Base-by-base conservation (phyloP, 2,888 invertebrate genomes). In the Gari tellinella region DNA sequence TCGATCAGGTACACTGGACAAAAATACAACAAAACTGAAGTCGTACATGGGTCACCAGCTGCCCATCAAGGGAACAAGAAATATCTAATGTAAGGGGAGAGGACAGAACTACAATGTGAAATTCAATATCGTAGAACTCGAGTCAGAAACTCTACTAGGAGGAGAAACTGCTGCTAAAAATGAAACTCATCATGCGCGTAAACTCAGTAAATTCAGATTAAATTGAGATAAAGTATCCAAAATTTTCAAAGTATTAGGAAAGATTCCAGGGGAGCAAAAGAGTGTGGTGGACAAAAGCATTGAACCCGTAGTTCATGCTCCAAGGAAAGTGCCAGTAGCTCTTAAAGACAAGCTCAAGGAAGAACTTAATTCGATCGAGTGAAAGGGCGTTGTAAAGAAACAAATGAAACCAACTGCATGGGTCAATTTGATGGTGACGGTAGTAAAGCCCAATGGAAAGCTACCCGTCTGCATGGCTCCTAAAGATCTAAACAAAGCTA, bases 341-440 rank as follows among this genome's bases (percentile, higher is more conserved):
- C 38, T 82, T 8, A 53, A 55, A 38, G 65, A 66, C 3, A 66
- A 62, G 48, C 41, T 81, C 7, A 60, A 62, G 21, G 64, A 67
- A 23, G 63, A 78, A 62, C 57, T 81, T 4, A 23, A 70, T 8
- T 21, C 61, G 21, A 53, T 81, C 62, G 70, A 62, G 49, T 5
- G 21, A 41, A 21, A 40, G 1, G 66, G 61, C 7, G 57, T 78
- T 10, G 78, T 81, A 37, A 49, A 23, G 12, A 61, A 48, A 67
- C 69, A 72, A 40, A 55, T 40, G 19, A 43, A 76, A 31, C 73
- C 80, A 17, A 81, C 80, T 17, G 17, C 52, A 17, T 73, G 67
- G 63, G 73, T 73, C 1, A 73, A 74, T 38, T 51, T 49, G 25
- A 69, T 75, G 65, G 66, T 75, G 2, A 66, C 49, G 7, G 62